Conservation (phyloP, 2,797 vertebrate species). For the Cichlasoma orientale region DNA sequence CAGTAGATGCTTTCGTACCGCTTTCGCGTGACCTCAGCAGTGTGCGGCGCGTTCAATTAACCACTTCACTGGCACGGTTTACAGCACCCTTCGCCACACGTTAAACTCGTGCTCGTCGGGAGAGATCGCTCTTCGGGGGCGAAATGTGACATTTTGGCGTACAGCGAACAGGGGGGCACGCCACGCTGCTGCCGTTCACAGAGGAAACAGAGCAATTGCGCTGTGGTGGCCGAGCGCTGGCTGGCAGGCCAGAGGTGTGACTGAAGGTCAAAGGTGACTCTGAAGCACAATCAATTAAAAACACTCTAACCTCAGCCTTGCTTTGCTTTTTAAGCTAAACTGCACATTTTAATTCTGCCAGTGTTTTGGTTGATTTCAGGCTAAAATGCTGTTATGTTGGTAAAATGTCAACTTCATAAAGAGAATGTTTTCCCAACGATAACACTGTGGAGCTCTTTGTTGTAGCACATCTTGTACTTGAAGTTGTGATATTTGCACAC, state of each 20-base stretch:
- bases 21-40: slow-evolving; percentile 4
- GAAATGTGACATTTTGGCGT: slow-evolving; percentile 21
- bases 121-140: not conserved
- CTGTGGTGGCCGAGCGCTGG: not conserved
- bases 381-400: slow-evolving; percentile 28
- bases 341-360: not conserved
- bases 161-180: slow-evolving; percentile 7
- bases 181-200: slow-evolving; percentile 12
- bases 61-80: slow-evolving; percentile 5
- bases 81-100: not conserved
- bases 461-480: slow-evolving; percentile 16
- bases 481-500: slow-evolving; percentile 60
- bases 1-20: not conserved
- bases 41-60: slow-evolving; percentile 13
- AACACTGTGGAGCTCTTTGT: slow-evolving; percentile 26
- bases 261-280: slow-evolving; percentile 11
- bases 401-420: slow-evolving; percentile 49
- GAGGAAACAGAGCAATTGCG: slow-evolving; percentile 10
- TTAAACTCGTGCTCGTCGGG: not conserved
- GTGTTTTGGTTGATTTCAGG: slow-evolving; percentile 11
- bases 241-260: not conserved
- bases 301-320: not conserved
- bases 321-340: slow-evolving; percentile 27
- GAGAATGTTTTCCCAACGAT: slow-evolving; percentile 27
- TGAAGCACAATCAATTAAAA: slow-evolving; percentile 11